Conservation (phyloP, 1,140 invertebrate species). For the Atta colombica region DNA sequence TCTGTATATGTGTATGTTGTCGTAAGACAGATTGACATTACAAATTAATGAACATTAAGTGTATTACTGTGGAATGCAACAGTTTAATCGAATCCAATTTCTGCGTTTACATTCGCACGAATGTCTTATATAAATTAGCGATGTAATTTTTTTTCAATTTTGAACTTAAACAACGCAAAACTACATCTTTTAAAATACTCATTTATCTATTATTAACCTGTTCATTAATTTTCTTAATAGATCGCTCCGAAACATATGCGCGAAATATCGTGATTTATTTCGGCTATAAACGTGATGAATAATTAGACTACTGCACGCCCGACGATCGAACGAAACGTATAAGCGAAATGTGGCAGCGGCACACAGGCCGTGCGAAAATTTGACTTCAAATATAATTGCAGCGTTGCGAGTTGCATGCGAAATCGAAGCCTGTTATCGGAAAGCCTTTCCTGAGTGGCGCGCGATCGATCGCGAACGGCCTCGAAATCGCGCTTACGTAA, state of each 20-base stretch:
- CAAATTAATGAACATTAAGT: slow-evolving; percentile 31
- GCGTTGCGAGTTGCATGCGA: slow-evolving; percentile 32
- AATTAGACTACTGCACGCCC: background rate
- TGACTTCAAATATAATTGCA: slow-evolving; percentile 46
- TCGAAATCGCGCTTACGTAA: slow-evolving; percentile 68
- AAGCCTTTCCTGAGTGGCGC: slow-evolving; percentile 48
- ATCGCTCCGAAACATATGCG: background rate
- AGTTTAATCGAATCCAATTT: slow-evolving; percentile 28
- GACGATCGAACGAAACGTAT: slow-evolving; percentile 7
- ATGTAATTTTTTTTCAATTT: background rate
- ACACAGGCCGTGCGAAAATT: slow-evolving; percentile 24
- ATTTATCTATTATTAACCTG: background rate
- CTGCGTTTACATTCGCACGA: background rate
- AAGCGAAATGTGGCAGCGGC: background rate
- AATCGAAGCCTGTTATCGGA: slow-evolving; percentile 50
- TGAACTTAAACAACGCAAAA: background rate
- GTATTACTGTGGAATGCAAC: slow-evolving; percentile 12
- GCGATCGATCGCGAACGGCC: slow-evolving; percentile 60
- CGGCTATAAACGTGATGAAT: background rate
- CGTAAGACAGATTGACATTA: slow-evolving; percentile 48
- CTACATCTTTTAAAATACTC: background rate
- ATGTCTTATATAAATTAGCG: background rate
- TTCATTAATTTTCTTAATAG: background rate
- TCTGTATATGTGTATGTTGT: slow-evolving; percentile 6
- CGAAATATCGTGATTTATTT: background rate